Percentiles rank a stretch among this genome's conserved stretches.
Conservation (phyloP, 2,888 invertebrate species). For the Neoscelio sp. region DNA sequence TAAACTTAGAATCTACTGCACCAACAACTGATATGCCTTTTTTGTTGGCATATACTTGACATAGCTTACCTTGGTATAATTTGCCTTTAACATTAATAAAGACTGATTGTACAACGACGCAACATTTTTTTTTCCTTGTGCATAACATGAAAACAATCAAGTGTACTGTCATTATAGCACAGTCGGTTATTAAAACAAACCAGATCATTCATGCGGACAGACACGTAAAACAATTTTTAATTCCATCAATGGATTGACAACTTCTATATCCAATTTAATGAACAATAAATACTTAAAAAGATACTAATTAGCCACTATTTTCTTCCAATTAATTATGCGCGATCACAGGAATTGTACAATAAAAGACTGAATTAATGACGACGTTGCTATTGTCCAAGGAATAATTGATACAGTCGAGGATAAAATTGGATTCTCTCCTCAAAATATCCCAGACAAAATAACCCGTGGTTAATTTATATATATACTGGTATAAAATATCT, state of each 20-base stretch:
- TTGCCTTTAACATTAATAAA: conserved; percentile 50
- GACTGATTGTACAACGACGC: conserved; percentile 30
- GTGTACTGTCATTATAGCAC: conserved; percentile 1
- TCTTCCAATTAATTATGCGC: no score
- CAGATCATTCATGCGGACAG: background rate
- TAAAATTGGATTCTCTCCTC: no score
- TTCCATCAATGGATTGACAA: background rate
- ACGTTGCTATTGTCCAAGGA: no score
- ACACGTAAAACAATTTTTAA: background rate
- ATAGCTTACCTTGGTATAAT: conserved; percentile 56
- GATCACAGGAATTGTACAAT: no score
- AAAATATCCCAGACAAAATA: no score
- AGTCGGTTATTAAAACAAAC: conserved; percentile 17
- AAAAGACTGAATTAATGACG: no score
- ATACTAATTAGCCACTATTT: background rate
- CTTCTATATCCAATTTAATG: background rate
- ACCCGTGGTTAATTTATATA: no score
- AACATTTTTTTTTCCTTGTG: conserved; percentile 15
- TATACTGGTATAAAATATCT: no score
- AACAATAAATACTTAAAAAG: background rate
- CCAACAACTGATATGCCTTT: conserved; percentile 53
- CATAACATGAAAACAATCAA: conserved; percentile 21
- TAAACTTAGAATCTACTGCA: conserved; percentile 52
- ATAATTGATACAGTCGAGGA: no score
- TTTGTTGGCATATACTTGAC: conserved; percentile 44